Percentiles rank a stretch among this genome's conserved stretches.
Evolutionary conservation across 2,888 invertebrate species (phyloP).

Genomic region (Camponotus fellah): DNA sequence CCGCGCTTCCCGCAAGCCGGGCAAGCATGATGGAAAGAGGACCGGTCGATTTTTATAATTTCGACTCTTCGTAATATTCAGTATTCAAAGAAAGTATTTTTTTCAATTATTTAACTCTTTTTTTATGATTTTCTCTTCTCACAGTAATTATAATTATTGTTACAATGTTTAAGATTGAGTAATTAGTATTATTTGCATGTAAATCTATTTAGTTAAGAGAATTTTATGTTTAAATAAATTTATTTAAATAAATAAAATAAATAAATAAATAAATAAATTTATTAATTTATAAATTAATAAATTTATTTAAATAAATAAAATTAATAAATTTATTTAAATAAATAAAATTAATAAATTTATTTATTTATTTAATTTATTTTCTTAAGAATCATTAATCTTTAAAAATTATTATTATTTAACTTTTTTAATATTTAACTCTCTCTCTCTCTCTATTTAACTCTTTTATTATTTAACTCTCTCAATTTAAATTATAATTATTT

Average conservation of each 20-base stretch:
- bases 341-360: too few relatives aligned
- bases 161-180: background rate
- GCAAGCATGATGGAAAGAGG: conserved; percentile 47
- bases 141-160: background rate
- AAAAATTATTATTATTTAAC: too few relatives aligned
- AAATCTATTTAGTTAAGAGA: background rate
- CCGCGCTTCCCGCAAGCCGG: conserved; percentile 70
- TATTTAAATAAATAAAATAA: too few relatives aligned
- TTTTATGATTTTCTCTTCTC: background rate
- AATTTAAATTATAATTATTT: too few relatives aligned
- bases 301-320: too few relatives aligned
- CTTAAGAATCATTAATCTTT: background rate
- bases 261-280: too few relatives aligned
- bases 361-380: too few relatives aligned
- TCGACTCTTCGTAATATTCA: conserved; percentile 12
- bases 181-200: background rate
- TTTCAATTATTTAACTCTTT: background rate
- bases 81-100: background rate
- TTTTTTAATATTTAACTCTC: too few relatives aligned
- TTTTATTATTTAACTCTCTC: too few relatives aligned
- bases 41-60: conserved; percentile 44
- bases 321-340: too few relatives aligned
- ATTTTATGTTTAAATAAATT: conserved; percentile 1
- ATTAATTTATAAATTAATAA: too few relatives aligned
- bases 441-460: too few relatives aligned